Evolutionary conservation across 2,797 vertebrate species (phyloP).

Genomic region (Acanthurus lineatus): DNA sequence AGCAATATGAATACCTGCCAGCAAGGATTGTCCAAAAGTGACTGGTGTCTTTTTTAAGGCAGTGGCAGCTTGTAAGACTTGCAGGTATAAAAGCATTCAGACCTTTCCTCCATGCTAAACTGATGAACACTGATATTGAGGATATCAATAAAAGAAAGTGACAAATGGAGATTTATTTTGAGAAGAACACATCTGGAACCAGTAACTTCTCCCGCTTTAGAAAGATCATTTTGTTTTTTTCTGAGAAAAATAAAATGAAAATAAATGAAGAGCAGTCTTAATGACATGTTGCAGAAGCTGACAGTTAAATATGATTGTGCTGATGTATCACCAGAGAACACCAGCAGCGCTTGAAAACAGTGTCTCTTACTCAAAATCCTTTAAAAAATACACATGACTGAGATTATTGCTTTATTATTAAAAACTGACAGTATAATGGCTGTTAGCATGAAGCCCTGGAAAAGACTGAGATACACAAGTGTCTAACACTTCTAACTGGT

Average conservation of each 20-base stretch:
- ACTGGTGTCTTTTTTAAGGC: not conserved
- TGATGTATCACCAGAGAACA: not conserved
- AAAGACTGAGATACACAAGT: conserved; percentile 10
- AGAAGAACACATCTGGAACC: not conserved
- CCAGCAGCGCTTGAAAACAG: not conserved
- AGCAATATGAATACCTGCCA: too few species aligned
- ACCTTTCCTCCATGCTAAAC: too few species aligned
- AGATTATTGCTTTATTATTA: conserved; percentile 3
- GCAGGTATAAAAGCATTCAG: too few species aligned
- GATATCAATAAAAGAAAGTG: not conserved
- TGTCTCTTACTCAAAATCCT: not conserved
- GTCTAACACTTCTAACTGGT: conserved; percentile 13
- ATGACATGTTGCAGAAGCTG: not conserved
- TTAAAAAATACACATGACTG: not conserved
- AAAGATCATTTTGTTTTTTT: not conserved
- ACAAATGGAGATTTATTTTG: not conserved
- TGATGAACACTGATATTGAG: not conserved
- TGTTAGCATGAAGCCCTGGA: not conserved
- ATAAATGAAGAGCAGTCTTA: not conserved
- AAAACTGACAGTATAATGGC: not conserved
- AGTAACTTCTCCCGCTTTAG: not conserved
- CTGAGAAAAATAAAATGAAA: not conserved
- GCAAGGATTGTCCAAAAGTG: not conserved
- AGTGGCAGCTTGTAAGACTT: too few species aligned
- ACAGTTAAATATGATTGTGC: not conserved